phyloP scores from a whole-genome alignment of 1,140 invertebrate species.

The Drosophila equinoxialis region DNA sequence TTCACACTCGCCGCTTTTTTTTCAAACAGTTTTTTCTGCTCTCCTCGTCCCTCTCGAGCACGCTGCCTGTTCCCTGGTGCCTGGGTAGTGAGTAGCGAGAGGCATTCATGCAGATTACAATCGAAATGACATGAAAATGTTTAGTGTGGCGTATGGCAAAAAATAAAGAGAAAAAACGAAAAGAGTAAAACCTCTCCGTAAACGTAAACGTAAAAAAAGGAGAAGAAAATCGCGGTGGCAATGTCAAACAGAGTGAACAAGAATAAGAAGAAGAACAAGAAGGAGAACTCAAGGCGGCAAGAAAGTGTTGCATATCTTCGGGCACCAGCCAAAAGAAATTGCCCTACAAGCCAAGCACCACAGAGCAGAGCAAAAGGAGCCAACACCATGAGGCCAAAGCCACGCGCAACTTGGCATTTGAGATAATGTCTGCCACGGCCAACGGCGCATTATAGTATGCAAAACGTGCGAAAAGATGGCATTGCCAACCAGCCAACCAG shows the following conservation, averaged over 20 bases:
- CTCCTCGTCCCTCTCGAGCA: neutral
- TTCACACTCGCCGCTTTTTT: slow-evolving; percentile 62
- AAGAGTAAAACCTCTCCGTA: slow-evolving; percentile 3
- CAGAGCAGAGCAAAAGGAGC: slow-evolving; percentile 6
- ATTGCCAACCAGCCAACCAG: neutral
- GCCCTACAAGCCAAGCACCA: slow-evolving; percentile 35
- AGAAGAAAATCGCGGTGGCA: slow-evolving; percentile 45
- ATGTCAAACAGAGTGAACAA: slow-evolving; percentile 40
- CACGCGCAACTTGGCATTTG: slow-evolving; percentile 48
- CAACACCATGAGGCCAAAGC: slow-evolving; percentile 18
- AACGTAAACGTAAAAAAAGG: slow-evolving; percentile 11
- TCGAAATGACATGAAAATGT: slow-evolving; percentile 82
- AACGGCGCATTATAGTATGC: slow-evolving; percentile 22
- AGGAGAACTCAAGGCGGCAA: slow-evolving; percentile 12
- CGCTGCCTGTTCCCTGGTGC: neutral
- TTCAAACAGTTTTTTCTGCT: slow-evolving; percentile 23
- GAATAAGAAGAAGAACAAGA: neutral
- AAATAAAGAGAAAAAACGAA: slow-evolving; percentile 16
- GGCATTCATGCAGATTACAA: slow-evolving; percentile 81
- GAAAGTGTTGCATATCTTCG: slow-evolving; percentile 68
- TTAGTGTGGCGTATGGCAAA: slow-evolving; percentile 70
- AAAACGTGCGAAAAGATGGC: slow-evolving; percentile 25
- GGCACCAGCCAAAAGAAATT: slow-evolving; percentile 65
- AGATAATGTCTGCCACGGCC: slow-evolving; percentile 69
- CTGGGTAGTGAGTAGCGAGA: slow-evolving; percentile 31